Evolutionary conservation across 2,113 vertebrate species (phyloP), one percentile per base, ranked within the genome.

Genomic region (Pomatostomus ruficeps): DNA sequence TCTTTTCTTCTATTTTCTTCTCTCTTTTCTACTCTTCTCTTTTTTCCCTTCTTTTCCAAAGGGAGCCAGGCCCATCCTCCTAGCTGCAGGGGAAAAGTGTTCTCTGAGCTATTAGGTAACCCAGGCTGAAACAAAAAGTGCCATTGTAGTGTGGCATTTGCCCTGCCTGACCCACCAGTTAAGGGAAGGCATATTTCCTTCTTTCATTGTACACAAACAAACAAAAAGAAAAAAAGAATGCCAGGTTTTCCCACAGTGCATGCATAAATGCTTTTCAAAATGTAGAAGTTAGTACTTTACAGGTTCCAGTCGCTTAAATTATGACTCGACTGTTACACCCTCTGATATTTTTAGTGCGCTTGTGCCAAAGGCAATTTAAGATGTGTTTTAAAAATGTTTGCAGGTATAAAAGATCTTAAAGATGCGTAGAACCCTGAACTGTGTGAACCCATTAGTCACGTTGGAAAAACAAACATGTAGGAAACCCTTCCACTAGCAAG

Each of bases 101-200:
- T 93, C 67, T 62, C 29, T 80, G 88, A 94, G 88, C 91, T 93
- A 74, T 95, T 94, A 93, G 85, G 90, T 97, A 97, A 94, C 82
- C 21, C 42, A 26, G 29, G 29, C 78, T 80, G 82, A 88, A 91
- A 97, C 94, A 97, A 95, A 83, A 93, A 77, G 77, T 96, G 72
- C 79, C 89, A 92, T 97, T 96, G 96, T 96, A 74, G 78, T 70
- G 21, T 54, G 54, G 79, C 88, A 92, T 95, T 96, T 93, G 75
- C 92, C 79, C 94, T 95, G 78, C 82, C 42, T 90, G 90, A 82
- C 93, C 82, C 58, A 48, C 58, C 82, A 79, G 58, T 76, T 85
- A 68, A 82, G 23, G 85, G 66, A 89, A 89, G 45, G 85, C 38
- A 17, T 79, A 91, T 89, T 96, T 94, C 66, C 85, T 94, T 79